A percentile compares a stretch with the other conserved stretches of the same genome.
Conservation (phyloP, 92 coral and sea anemone species). For the Meandrina meandrites region DNA sequence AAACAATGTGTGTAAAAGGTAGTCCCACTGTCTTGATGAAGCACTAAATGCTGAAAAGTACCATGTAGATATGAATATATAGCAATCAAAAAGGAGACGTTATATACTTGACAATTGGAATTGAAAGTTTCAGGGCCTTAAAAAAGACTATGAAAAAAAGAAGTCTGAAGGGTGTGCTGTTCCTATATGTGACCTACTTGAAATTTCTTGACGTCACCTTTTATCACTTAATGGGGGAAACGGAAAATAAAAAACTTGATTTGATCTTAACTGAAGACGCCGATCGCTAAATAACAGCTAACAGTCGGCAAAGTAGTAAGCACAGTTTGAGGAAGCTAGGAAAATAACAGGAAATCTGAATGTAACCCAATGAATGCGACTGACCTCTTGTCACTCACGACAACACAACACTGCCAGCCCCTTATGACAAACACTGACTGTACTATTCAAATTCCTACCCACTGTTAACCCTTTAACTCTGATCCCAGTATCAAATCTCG, state of each 20-base stretch:
- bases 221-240: background rate
- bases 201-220: background rate
- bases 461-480: too few species aligned
- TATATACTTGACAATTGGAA: too few species aligned
- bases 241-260: background rate
- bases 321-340: background rate
- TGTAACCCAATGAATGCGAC: background rate
- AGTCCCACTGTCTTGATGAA: background rate
- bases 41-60: too few species aligned
- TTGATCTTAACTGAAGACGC: background rate
- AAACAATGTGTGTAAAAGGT: background rate
- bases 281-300: background rate
- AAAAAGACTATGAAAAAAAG: too few species aligned
- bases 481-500: too few species aligned
- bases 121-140: too few species aligned
- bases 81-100: too few species aligned
- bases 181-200: background rate
- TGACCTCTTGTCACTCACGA: background rate
- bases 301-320: background rate
- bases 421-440: too few species aligned
- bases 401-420: background rate
- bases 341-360: background rate
- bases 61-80: too few species aligned
- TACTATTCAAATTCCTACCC: too few species aligned
- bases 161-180: background rate